Base-by-base conservation (phyloP, 2,113 vertebrate genomes). In the Mesocricetus auratus region DNA sequence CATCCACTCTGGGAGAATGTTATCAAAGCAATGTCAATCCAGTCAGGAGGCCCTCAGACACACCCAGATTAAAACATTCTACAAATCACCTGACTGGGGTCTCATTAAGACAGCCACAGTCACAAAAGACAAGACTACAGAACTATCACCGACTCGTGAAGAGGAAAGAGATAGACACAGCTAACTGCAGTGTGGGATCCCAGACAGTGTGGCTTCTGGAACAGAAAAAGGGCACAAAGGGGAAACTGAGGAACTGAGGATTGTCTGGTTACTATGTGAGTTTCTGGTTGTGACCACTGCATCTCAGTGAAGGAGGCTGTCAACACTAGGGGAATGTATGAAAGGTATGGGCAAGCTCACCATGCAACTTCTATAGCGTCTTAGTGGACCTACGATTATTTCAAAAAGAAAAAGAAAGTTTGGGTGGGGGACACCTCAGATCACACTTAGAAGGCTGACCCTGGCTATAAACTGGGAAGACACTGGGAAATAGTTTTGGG, bases 371-470 rank as follows among this genome's bases (percentile, higher is more conserved):
- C 10, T 36, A 6, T 29, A 45, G 45, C 15, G 62, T 74, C 58
- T 75, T 60, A 47, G 0, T 42, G 60, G 74, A 29, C 33, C n/a
- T 85, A 50, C 22, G 31, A 17, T 85, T 9, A 87, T 47, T 53
- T 91, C 66, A 73, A 90, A 90, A 69, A 79, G 56, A 86, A 95
- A 91, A 75, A 36, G 71, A 91, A 75, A 36, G 71, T 47, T 8
- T 16, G 58, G 39, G 29, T 12, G 26, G 24, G 21, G 26, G 13
- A 31, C 29, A 45, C 58, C 81, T 69, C 62, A 58, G 73, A 66
- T 42, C 16, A 58, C 39, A 31, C 33, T 88, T 90, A n/a, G 7
- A 69, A 45, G 21, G 78, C 50, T n/a, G 3, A 69, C 31, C 73
- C 62, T 42, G n/a, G 69, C 36, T 69, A 36, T 29, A 64, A 77